phyloP scores from a whole-genome alignment of 2,113 vertebrate species.

The Scomber scombrus region DNA sequence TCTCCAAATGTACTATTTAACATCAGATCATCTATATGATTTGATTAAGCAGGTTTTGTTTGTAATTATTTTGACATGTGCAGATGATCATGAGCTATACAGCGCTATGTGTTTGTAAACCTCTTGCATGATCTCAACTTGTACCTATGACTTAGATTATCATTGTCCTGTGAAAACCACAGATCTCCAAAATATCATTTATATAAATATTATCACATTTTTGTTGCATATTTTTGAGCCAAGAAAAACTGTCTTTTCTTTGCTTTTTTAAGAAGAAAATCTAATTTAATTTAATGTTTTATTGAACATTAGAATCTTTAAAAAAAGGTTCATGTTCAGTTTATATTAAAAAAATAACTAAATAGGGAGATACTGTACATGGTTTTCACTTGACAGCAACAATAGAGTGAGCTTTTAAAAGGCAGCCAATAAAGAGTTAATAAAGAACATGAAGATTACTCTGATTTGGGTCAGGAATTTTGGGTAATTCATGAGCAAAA shows the following conservation, averaged over 20 bases:
- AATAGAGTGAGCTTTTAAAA: background rate
- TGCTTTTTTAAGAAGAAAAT: background rate
- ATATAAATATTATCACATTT: no score
- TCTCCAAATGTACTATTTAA: no score
- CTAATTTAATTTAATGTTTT: background rate
- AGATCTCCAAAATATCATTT: no score
- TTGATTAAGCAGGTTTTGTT: background rate
- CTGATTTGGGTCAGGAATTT: no score
- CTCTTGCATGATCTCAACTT: background rate
- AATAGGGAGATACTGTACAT: background rate
- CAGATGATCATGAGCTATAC: background rate
- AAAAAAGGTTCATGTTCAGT: no score
- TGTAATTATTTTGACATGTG: background rate
- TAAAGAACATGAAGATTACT: no score
- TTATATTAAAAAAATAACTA: background rate
- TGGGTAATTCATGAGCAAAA: no score
- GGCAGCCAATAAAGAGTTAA: no score
- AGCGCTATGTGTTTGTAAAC: conserved; percentile 6
- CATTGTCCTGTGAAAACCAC: background rate
- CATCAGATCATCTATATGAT: background rate
- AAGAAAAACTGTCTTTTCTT: no score
- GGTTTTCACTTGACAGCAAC: conserved; percentile 3
- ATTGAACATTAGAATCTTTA: no score
- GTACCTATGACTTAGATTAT: background rate
- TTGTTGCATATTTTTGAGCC: no score